A percentile compares a stretch with the other conserved stretches of the same genome.
Evolutionary conservation across 1,140 invertebrate species (phyloP).

Genomic region (Ylistrum balloti): DNA sequence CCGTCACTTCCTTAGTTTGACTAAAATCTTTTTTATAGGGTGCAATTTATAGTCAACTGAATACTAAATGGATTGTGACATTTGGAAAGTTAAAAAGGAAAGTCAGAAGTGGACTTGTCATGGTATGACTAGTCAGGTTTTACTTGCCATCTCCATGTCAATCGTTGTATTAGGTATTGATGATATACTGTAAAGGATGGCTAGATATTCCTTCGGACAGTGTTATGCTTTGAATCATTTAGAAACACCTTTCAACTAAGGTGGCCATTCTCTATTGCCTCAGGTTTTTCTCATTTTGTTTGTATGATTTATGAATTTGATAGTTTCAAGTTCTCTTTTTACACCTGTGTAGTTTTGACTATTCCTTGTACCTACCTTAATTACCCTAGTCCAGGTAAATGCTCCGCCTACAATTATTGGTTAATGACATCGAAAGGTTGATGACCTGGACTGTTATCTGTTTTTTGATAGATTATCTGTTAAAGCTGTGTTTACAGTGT

Average conservation of each 20-base stretch:
- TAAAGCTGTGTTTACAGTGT: neutral
- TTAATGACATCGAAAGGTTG: constrained; percentile 1
- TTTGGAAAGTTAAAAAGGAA: neutral
- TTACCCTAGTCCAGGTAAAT: neutral
- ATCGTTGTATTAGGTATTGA: neutral
- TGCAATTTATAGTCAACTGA: constrained; percentile 10
- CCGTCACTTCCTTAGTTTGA: constrained; percentile 3
- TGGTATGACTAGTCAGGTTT: neutral
- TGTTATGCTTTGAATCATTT: neutral
- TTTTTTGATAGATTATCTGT: constrained; percentile 1
- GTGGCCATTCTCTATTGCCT: neutral
- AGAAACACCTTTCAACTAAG: neutral
- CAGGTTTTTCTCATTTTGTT: neutral
- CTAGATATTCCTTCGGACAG: neutral
- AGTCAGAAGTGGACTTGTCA: neutral
- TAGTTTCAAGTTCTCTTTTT: constrained; percentile 13
- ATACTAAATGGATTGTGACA: constrained; percentile 11
- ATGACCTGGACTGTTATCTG: neutral
- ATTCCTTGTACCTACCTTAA: neutral
- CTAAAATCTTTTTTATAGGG: neutral
- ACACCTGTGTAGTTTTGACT: neutral
- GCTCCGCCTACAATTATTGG: neutral
- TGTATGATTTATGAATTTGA: neutral
- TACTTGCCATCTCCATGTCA: neutral
- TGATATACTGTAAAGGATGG: neutral